Conservation (phyloP, 1,140 invertebrate genomes). For the Meloidogyne hapla region DNA sequence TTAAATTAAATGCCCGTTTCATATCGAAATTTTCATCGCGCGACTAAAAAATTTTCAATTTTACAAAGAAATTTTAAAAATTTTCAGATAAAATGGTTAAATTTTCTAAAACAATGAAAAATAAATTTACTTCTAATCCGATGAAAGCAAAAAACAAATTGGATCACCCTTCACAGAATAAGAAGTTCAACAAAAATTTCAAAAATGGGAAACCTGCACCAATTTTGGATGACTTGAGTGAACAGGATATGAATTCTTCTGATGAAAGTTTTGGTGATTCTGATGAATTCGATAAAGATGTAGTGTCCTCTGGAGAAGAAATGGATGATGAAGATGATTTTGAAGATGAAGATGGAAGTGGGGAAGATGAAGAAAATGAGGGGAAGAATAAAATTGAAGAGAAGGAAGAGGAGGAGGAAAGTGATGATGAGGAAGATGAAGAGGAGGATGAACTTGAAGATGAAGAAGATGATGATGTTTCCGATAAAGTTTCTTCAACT, state of each 20-base stretch:
- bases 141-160: background rate
- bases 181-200: background rate
- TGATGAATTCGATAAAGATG: background rate
- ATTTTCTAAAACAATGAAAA: background rate
- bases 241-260: conserved; percentile 21
- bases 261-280: conserved; percentile 6
- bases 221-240: conserved; percentile 26
- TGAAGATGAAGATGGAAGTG: no score
- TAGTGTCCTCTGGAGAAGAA: background rate
- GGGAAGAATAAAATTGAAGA: background rate
- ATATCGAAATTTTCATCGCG: no score
- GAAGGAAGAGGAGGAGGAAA: no score
- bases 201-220: background rate
- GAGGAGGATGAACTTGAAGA: background rate
- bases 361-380: background rate
- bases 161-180: background rate
- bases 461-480: background rate
- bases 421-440: background rate
- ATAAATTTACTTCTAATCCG: background rate
- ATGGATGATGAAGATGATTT: background rate
- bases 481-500: background rate
- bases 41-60: no score
- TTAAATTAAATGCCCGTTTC: no score
- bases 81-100: background rate
- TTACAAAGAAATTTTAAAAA: background rate